Conservation (phyloP, 2,113 vertebrate species). For the Dasypus novemcinctus region DNA sequence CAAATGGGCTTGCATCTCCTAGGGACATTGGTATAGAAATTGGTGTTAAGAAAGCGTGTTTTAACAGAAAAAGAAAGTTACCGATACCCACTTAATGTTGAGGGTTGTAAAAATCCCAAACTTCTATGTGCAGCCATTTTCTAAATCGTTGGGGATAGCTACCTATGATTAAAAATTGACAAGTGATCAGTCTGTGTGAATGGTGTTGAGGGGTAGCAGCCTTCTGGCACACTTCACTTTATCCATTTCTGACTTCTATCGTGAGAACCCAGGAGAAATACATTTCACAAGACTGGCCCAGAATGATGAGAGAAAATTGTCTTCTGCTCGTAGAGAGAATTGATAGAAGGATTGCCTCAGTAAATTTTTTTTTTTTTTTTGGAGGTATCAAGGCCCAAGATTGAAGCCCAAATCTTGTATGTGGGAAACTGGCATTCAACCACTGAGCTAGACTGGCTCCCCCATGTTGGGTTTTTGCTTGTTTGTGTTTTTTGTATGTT, state of each 20-base stretch:
- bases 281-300: not conserved
- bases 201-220: not conserved
- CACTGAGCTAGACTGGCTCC: too few relatives aligned
- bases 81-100: not conserved
- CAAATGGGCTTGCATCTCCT: not conserved
- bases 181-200: not conserved
- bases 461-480: too few relatives aligned
- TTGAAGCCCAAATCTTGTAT: too few relatives aligned
- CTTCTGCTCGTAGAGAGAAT: not conserved
- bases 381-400: too few relatives aligned
- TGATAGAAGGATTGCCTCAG: not conserved
- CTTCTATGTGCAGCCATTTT: not conserved
- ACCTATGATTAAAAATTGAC: not conserved
- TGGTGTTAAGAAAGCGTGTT: constrained; percentile 1
- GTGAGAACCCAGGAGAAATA: not conserved
- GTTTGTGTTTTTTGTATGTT: too few relatives aligned
- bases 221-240: not conserved
- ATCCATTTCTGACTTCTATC: not conserved
- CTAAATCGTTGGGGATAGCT: not conserved
- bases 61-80: not conserved
- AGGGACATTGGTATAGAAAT: not conserved
- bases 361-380: not conserved
- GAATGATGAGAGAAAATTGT: not conserved
- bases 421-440: too few relatives aligned
- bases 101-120: not conserved